Percentiles rank a stretch among this genome's conserved stretches.
phyloP scores from a whole-genome alignment of 2,797 vertebrate species.

The Danio aesculapii region DNA sequence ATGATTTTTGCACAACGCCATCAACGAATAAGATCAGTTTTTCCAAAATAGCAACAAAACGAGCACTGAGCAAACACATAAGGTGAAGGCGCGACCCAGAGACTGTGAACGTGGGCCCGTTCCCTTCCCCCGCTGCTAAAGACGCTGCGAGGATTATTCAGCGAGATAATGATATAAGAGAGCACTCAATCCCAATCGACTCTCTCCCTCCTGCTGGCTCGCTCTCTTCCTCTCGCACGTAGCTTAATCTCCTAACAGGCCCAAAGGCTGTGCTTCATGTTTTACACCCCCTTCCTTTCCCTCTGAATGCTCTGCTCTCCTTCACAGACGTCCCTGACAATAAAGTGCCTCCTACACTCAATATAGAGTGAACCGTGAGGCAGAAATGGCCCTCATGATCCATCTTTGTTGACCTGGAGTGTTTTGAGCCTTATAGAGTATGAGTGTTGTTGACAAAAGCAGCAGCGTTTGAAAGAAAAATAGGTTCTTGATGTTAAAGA shows the following conservation, averaged over 20 bases:
- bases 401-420: background rate
- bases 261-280: conserved; percentile 22
- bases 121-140: conserved; percentile 50
- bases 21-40: background rate
- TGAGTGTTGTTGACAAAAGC: background rate
- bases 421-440: background rate
- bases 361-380: background rate
- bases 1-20: background rate
- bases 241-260: conserved; percentile 33
- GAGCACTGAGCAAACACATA: background rate
- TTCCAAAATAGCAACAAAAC: conserved; percentile 14
- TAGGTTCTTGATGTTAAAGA: conserved; percentile 3
- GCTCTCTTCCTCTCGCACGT: conserved; percentile 44
- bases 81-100: conserved; percentile 15
- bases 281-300: conserved; percentile 9
- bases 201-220: conserved; percentile 48
- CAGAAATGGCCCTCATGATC: background rate
- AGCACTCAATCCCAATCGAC: conserved; percentile 50
- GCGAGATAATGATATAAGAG: conserved; percentile 56
- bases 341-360: background rate
- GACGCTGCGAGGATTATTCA: conserved; percentile 55
- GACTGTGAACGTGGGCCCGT: conserved; percentile 24
- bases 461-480: background rate
- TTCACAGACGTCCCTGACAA: conserved; percentile 19
- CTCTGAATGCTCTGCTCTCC: conserved; percentile 23